These are phyloP conservation scores for Apodemia zela DNA, from an alignment of 2,888 invertebrate species.

Conservation along the genomic window DNA sequence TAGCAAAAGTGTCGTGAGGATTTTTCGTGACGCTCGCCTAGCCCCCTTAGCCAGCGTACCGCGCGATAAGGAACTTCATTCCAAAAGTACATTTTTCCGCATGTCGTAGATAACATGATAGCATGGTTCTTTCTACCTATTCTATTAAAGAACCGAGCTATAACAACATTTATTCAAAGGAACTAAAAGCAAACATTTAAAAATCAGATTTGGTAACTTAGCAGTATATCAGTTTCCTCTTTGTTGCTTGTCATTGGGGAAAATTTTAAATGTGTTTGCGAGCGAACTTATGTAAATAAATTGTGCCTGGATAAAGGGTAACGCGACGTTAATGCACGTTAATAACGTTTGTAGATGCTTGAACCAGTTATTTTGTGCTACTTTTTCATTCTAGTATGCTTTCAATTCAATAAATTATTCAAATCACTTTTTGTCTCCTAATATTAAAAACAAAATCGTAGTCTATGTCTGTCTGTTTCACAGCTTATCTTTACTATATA, in stretches of 20 bases:
- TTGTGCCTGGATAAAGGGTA: background rate
- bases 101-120: no score
- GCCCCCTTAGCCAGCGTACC: no score
- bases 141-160: no score
- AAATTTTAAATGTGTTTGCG: background rate
- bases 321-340: background rate
- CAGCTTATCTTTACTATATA: no score
- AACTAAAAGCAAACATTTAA: background rate
- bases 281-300: background rate
- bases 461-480: no score
- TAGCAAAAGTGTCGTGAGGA: no score
- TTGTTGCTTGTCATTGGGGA: background rate
- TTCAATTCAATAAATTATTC: background rate
- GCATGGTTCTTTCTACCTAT: no score
- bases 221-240: background rate
- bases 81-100: no score
- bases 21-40: no score
- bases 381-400: background rate
- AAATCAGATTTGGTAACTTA: background rate
- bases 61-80: no score
- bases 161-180: background rate
- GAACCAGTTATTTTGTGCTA: conserved; percentile 10
- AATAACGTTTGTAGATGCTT: conserved; percentile 4
- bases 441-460: no score
- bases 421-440: background rate